phyloP scores from a whole-genome alignment of 2,113 vertebrate species.

The Cyprinodon tularosa region DNA sequence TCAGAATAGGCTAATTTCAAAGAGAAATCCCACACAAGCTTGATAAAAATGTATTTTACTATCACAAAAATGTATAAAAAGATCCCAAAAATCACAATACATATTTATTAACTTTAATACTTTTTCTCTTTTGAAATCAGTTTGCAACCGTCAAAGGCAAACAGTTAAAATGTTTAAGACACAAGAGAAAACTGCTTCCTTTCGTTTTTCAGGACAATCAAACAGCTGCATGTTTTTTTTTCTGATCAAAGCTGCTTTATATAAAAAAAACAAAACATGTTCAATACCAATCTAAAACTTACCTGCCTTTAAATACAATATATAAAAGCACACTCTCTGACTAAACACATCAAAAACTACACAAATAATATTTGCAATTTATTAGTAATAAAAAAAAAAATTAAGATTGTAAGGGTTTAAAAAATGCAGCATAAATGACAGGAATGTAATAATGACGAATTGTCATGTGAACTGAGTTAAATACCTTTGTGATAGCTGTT shows the following conservation, averaged over 20 bases:
- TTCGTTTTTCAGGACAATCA: constrained; percentile 11
- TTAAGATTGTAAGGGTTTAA: neutral
- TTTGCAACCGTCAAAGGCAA: constrained; percentile 55
- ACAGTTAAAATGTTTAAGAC: constrained; percentile 54
- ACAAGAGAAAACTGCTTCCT: constrained; percentile 29
- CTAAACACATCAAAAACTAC: constrained; percentile 21
- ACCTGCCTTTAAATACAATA: constrained; percentile 17
- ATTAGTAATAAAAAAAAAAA: neutral
- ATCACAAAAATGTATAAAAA: neutral
- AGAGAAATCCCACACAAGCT: neutral
- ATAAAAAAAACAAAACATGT: neutral
- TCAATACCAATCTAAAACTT: neutral
- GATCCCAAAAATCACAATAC: neutral
- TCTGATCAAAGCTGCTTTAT: constrained; percentile 10
- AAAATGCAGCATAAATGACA: neutral
- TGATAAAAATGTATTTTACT: neutral
- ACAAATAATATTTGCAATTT: neutral
- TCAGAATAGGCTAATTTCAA: neutral
- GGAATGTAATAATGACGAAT: neutral
- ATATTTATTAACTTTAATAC: constrained; percentile 31
- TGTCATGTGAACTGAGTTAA: no score
- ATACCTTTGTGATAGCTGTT: neutral
- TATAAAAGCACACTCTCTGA: constrained; percentile 31
- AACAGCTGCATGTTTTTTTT: constrained; percentile 3
- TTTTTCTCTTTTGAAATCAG: constrained; percentile 19